Evolutionary conservation across 64 coral and sea anemone species (phyloP).

Genomic region (Acropora tenuis): DNA sequence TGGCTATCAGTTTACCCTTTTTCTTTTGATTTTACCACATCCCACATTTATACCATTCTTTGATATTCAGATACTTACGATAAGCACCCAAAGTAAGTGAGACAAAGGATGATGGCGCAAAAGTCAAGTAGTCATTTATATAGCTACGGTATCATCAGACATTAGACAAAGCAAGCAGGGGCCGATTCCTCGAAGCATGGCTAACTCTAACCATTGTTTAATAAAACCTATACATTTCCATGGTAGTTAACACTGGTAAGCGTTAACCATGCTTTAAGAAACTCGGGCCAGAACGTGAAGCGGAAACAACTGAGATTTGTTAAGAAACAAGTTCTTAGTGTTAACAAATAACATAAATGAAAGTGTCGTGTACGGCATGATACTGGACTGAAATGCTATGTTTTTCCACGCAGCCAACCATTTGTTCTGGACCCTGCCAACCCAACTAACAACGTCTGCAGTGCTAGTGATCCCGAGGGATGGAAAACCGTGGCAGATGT

Average conservation of each 20-base stretch:
- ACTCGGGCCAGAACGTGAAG: neutral
- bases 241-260: no score
- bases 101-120: neutral
- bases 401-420: slow-evolving; percentile 15
- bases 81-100: neutral
- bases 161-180: no score
- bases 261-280: no score
- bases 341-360: neutral
- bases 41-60: neutral
- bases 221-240: no score
- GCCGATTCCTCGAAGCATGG: no score
- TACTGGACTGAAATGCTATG: neutral
- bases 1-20: neutral
- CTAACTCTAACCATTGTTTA: no score
- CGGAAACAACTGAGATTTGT: neutral
- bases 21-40: neutral
- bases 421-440: slow-evolving; percentile 71
- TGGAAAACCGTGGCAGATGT: slow-evolving; percentile 18
- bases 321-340: neutral
- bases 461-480: neutral
- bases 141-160: neutral
- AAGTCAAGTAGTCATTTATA: neutral
- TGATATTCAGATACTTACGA: neutral
- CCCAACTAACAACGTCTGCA: slow-evolving; percentile 63
- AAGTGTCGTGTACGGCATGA: neutral